phyloP scores from a whole-genome alignment of 2,888 invertebrate genomes.

The Pseudanteris insignis region DNA sequence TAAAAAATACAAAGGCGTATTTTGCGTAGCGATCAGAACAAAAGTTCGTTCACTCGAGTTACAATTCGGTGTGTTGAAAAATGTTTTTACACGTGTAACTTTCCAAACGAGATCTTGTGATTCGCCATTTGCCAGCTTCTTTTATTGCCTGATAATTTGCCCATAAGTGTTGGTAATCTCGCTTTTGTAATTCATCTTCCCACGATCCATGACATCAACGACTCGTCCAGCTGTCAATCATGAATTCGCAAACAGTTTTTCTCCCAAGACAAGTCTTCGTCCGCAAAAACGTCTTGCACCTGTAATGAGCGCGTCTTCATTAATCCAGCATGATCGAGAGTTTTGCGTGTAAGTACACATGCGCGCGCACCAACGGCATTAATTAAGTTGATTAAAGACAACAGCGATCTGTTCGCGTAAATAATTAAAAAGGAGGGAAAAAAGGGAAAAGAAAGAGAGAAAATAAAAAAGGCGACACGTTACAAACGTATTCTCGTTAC shows the following conservation, averaged over 20 bases:
- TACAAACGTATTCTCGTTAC: conserved; percentile 7
- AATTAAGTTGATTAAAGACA: no score
- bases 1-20: no score
- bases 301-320: conserved; percentile 20
- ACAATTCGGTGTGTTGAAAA: no score
- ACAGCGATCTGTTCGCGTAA: no score
- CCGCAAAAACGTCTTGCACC: conserved; percentile 15
- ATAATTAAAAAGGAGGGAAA: no score
- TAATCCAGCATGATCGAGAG: conserved; percentile 11
- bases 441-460: not conserved
- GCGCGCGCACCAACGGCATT: not conserved
- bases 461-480: conserved; percentile 14
- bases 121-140: no score
- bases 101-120: no score
- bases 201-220: conserved; percentile 1
- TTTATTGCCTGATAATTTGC: conserved; percentile 1
- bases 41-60: no score
- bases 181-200: not conserved
- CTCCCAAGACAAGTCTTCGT: not conserved
- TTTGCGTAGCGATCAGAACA: no score
- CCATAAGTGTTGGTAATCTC: not conserved
- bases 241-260: conserved; percentile 10
- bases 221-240: conserved; percentile 3
- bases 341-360: conserved; percentile 6
- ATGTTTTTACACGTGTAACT: no score